phyloP scores from a whole-genome alignment of 2,797 vertebrate species.

The Halcyon badia region DNA sequence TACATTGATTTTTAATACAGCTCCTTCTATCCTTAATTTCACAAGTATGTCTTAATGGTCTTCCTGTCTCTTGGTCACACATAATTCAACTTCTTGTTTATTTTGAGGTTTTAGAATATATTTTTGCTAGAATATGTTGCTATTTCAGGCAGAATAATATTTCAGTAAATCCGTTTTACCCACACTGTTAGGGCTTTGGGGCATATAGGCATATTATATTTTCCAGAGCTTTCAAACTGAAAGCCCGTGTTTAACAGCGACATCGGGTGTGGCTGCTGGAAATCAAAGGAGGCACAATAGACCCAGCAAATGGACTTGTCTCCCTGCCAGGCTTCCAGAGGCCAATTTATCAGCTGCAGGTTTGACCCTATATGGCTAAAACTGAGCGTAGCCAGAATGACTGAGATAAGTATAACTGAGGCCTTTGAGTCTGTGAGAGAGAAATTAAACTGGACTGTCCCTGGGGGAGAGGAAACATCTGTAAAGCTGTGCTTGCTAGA shows the following conservation, averaged over 20 bases:
- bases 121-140: constrained; percentile 28
- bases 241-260: constrained; percentile 49
- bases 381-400: constrained; percentile 50
- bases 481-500: not conserved
- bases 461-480: constrained; percentile 62
- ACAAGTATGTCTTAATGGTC: not conserved
- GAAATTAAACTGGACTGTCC: constrained; percentile 65
- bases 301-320: constrained; percentile 65
- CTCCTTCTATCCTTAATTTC: not conserved
- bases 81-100: not conserved
- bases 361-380: constrained; percentile 72
- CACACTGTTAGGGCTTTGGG: constrained; percentile 38
- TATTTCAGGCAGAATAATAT: constrained; percentile 41
- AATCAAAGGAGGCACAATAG: constrained; percentile 71
- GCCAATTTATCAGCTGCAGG: constrained; percentile 70
- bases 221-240: constrained; percentile 70
- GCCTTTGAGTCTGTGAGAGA: constrained; percentile 61
- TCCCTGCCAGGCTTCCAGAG: constrained; percentile 63
- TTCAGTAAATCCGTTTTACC: constrained; percentile 60
- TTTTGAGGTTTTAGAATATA: constrained; percentile 44
- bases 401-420: constrained; percentile 72
- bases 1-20: not conserved
- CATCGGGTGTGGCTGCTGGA: constrained; percentile 67
- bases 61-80: not conserved
- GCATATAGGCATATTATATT: constrained; percentile 43